Base-by-base conservation (phyloP, 2,113 vertebrate genomes). In the Mirounga angustirostris region DNA sequence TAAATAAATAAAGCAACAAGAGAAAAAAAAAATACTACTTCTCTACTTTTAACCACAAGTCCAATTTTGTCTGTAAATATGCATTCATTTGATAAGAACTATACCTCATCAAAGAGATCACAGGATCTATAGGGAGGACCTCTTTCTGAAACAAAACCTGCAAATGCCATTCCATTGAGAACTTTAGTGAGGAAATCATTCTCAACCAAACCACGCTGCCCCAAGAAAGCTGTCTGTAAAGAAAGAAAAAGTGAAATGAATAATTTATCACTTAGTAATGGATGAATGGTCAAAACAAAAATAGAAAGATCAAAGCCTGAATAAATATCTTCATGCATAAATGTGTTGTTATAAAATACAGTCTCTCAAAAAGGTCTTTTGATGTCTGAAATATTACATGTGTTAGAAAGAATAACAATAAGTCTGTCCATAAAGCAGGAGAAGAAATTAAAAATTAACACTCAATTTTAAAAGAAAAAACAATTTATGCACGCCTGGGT, bases 101-200 rank as follows among this genome's bases (percentile, higher is more conserved):
- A 95, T 98, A 99, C 99, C 99, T 99, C 99, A 98, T 99, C 99
- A 98, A 99, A 99, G 78, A 99, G 99, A 99, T 99, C 99, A 89
- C 99, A 99, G 97, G 99, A 98, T 98, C 99, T 98, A 98, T 99
- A 99, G 50, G 99, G 99, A 96, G 99, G 99, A 86, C 99, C 99
- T 95, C 99, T 99, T 98, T 99, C 99, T 63, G 99, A 99, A 96
- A 99, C 99, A 97, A 99, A 99, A 97, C 99, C 99, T 97, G 99
- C 99, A 97, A 99, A 99, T 43, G 99, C 99, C 99, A 99, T 99
- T 98, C 99, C 99, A 97, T 99, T 99, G 98, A 99, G 99, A 96
- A 99, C 99, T 99, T 99, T 99, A 95, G 99, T 99, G 92, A 99
- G 99, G 98, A 99, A 99, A 98, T 99, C 99, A 95, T 99, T 99